Evolutionary conservation across 2,888 invertebrate species (phyloP), one percentile per base, ranked within the genome.

Genomic region (Abscondita cerata): DNA sequence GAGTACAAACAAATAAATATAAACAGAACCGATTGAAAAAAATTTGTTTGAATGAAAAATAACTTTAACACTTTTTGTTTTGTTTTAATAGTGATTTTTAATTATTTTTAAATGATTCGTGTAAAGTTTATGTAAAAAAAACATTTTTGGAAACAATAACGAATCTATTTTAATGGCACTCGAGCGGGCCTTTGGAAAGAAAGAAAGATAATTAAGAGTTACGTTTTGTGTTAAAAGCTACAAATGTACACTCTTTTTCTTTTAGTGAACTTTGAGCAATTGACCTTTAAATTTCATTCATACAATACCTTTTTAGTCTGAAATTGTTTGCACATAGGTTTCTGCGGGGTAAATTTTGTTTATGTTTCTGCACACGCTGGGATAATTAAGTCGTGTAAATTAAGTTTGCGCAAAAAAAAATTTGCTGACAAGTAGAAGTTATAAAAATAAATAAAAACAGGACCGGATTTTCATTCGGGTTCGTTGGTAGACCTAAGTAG

Each of bases 401-500:
- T 13, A 13, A 38, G 4, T 8, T 33, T 25, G 25, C 6, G 25
- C 6, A 25, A 25, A 25, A 25, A 25, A 25, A 4, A 6, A 3
- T 48, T 48, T 31, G 9, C 3, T 5, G 25, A 2, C 6, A 48
- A 12, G 25, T 46, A 48, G 15, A 6, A 9, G 15, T 13, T 12
- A 12, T 12, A 33, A 48, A 9, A 19, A 36, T 36, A 25, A 48
- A 48, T 33, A 48, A 11, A 15, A 25, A 15, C 59, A 53, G 59
- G 59, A 19, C 52, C 59, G 59, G 59, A 20, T 52, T 48, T 15
- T 36, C 41, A 51, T 50, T 51, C 58, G 38, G 18, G 44, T 34
- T 52, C 40, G 44, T 51, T 40, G 46, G 56, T 44, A 46, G 48
- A 60, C 56, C 53, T 60, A 59, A 64, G 64, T 56, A 52, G 48